These are phyloP conservation scores for Temnothorax ravouxi DNA, from an alignment of 2,888 invertebrate species.

Conservation along the genomic window DNA sequence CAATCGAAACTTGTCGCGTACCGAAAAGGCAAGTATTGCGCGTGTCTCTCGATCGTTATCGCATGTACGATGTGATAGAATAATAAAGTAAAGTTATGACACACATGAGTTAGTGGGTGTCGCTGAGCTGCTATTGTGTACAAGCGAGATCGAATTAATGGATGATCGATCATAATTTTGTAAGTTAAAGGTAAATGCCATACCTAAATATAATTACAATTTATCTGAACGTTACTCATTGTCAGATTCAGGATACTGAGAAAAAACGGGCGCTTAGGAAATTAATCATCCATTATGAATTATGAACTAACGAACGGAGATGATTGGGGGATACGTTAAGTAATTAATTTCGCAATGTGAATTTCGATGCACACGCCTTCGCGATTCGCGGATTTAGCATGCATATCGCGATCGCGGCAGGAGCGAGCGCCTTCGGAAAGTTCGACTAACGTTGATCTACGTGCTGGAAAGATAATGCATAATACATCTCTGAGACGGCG, in stretches of 20 bases:
- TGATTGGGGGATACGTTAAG: slow-evolving; percentile 21
- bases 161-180: slow-evolving; percentile 24
- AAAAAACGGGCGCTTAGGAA: neutral
- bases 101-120: slow-evolving; percentile 11
- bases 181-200: neutral
- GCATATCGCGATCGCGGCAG: slow-evolving; percentile 66
- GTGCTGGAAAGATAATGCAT: slow-evolving; percentile 85
- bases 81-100: slow-evolving; percentile 53
- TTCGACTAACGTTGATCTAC: slow-evolving; percentile 84
- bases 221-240: neutral
- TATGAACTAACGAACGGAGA: neutral
- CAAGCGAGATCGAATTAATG: neutral
- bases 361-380: slow-evolving; percentile 55
- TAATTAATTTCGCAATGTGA: slow-evolving; percentile 62
- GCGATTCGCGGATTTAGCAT: slow-evolving; percentile 44
- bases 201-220: neutral
- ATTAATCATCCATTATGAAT: slow-evolving; percentile 7
- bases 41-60: slow-evolving; percentile 37
- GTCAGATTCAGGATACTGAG: neutral
- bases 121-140: neutral
- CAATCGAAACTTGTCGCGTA: slow-evolving; percentile 49
- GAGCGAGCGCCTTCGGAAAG: slow-evolving; percentile 77
- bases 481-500: slow-evolving; percentile 82
- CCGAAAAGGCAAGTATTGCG: slow-evolving; percentile 19
- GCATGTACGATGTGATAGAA: slow-evolving; percentile 29